Conservation (phyloP, 2,113 vertebrate genomes). For the Galeopterus variegatus region DNA sequence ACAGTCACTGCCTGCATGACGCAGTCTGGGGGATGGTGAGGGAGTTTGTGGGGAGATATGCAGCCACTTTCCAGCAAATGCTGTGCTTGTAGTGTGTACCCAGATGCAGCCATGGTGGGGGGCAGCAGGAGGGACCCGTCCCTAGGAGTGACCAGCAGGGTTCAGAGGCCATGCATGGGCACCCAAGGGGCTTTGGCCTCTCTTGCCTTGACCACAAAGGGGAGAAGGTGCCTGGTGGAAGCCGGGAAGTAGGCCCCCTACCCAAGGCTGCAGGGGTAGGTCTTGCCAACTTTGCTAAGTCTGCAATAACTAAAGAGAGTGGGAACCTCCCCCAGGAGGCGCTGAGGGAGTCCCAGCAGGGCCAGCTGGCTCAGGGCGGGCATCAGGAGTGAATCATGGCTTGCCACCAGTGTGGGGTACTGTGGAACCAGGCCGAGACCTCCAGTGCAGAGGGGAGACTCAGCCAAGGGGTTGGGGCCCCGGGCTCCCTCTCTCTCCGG, state of each 20-base stretch:
- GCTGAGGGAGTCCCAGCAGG: not conserved
- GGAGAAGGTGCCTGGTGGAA: not conserved
- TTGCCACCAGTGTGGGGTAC: not conserved
- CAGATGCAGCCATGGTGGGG: not conserved
- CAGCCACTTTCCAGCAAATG: fast-evolving
- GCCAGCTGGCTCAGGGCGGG: not conserved
- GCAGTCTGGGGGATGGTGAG: not conserved
- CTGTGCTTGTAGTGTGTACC: not conserved
- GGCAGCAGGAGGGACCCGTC: fast-evolving
- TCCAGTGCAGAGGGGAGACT: not conserved
- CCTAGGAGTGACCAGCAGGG: not conserved
- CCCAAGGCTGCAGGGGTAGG: not conserved
- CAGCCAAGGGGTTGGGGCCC: not conserved
- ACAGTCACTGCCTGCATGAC: fast-evolving
- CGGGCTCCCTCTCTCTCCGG: not conserved
- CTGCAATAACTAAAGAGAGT: not conserved
- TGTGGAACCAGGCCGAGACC: fast-evolving
- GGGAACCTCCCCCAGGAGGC: not conserved
- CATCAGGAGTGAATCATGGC: not conserved
- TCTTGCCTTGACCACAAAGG: not conserved
- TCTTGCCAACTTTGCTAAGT: not conserved
- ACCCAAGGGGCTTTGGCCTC: not conserved
- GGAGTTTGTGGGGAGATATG: not conserved
- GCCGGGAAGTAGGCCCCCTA: not conserved
- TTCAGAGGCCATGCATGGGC: not conserved